These are phyloP conservation scores for Ctenopoma kingsleyae DNA, from an alignment of 2,797 vertebrate genomes.

Conservation along the genomic window DNA sequence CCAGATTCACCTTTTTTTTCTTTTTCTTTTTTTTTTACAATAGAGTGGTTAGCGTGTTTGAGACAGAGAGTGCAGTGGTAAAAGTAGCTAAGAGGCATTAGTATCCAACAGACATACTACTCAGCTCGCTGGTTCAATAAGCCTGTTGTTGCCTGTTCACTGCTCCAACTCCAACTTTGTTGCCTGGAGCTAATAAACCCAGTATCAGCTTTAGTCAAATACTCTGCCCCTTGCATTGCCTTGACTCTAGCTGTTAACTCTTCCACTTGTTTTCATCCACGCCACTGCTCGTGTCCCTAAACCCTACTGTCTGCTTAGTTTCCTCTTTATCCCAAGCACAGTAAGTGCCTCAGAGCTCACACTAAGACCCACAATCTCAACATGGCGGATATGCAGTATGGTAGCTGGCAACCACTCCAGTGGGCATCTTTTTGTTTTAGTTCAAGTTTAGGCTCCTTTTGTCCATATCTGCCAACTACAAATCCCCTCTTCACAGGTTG, in stretches of 20 bases:
- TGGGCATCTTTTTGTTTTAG: slow-evolving; percentile 14
- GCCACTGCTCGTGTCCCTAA: slow-evolving; percentile 2
- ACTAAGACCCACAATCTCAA: slow-evolving; percentile 10
- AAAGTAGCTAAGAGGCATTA: slow-evolving; percentile 17
- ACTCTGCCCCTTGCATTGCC: slow-evolving; percentile 19
- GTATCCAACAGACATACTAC: slow-evolving; percentile 12
- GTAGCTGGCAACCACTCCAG: slow-evolving; percentile 3
- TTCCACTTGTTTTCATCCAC: slow-evolving; percentile 12
- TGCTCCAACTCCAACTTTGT: slow-evolving; percentile 19
- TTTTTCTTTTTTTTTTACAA: neutral
- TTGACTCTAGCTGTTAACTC: slow-evolving; percentile 22
- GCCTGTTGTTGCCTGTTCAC: slow-evolving; percentile 28
- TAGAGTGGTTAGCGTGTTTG: neutral
- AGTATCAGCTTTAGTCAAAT: slow-evolving; percentile 34
- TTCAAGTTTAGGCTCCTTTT: slow-evolving; percentile 15
- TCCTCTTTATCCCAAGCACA: slow-evolving; percentile 13
- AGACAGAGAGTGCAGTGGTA: neutral
- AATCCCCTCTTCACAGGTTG: slow-evolving; percentile 17
- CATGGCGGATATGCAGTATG: slow-evolving; percentile 10
- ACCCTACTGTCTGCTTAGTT: neutral
- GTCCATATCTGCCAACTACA: slow-evolving; percentile 21
- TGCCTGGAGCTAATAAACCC: slow-evolving; percentile 38
- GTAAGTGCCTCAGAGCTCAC: neutral
- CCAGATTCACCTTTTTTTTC: neutral
- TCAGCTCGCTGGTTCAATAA: slow-evolving; percentile 33